Evolutionary conservation across 2,888 invertebrate genomes (phyloP).

Genomic region (Cephus runcator): DNA sequence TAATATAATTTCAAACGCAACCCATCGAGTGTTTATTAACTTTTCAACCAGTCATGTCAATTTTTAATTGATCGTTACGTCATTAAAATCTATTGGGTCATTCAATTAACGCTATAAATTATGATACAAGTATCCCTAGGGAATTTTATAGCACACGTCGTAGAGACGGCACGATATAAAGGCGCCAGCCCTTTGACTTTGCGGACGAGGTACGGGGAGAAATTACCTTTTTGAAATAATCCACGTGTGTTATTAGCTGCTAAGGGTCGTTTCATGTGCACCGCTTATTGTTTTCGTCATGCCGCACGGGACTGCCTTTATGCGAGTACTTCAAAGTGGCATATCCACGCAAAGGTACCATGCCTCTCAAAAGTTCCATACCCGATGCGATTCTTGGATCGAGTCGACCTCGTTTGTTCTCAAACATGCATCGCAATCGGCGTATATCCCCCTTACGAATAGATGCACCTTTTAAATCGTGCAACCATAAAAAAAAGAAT

Average conservation of each 20-base stretch:
- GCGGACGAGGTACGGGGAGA: slow-evolving; percentile 46
- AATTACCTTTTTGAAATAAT: slow-evolving; percentile 64
- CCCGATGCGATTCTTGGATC: background rate
- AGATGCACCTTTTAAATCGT: background rate
- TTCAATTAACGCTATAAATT: background rate
- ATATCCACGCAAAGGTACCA: slow-evolving; percentile 31
- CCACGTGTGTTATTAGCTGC: slow-evolving; percentile 63
- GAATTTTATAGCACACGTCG: background rate
- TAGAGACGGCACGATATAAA: slow-evolving; percentile 14
- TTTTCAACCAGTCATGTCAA: background rate
- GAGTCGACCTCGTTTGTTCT: background rate
- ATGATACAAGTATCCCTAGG: background rate
- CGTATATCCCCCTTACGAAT: background rate
- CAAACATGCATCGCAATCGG: background rate
- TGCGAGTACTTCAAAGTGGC: slow-evolving; percentile 62
- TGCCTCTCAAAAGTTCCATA: slow-evolving; percentile 38
- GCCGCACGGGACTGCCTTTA: slow-evolving; percentile 54
- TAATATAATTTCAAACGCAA: background rate
- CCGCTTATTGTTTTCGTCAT: slow-evolving; percentile 60
- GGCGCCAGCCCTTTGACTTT: slow-evolving; percentile 55
- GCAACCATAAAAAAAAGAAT: background rate
- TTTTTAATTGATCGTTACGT: background rate
- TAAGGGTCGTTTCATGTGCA: slow-evolving; percentile 64
- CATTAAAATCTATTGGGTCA: background rate
- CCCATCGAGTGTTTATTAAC: too few relatives aligned